Evolutionary conservation across 2,797 vertebrate genomes (phyloP).

Genomic region (Galaxias olidus): DNA sequence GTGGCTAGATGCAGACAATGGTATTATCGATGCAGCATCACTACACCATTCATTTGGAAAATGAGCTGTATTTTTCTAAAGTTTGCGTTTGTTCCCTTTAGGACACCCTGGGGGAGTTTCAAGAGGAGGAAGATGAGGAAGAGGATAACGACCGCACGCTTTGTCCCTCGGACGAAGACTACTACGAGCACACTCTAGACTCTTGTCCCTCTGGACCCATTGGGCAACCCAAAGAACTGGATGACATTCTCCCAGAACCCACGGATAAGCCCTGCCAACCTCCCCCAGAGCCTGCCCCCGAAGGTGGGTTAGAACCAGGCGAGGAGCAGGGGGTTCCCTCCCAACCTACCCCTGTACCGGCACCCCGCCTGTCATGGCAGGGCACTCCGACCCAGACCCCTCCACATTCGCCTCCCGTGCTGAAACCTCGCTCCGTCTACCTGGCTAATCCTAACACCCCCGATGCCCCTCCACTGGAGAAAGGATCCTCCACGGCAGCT

Average conservation of each 20-base stretch:
- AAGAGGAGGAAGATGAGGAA: conserved; percentile 1
- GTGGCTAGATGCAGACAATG: neutral
- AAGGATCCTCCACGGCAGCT: neutral
- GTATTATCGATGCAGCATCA: too few relatives aligned
- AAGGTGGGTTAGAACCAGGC: neutral
- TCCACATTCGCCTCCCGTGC: conserved; percentile 49
- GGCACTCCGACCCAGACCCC: conserved; percentile 27
- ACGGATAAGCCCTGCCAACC: neutral
- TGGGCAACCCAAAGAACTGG: conserved; percentile 9
- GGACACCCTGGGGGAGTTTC: conserved; percentile 15
- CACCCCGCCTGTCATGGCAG: conserved; percentile 56
- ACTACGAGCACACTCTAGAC: conserved; percentile 51
- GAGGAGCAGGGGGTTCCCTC: conserved; percentile 19
- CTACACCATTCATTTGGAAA: neutral
- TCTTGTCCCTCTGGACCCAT: conserved; percentile 14
- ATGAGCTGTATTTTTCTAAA: neutral
- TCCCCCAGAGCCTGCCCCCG: conserved; percentile 4
- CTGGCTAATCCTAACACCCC: conserved; percentile 16
- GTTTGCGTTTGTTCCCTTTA: conserved; percentile 19
- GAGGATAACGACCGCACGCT: conserved; percentile 49
- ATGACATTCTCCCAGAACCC: conserved; percentile 26
- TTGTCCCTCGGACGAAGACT: conserved; percentile 59
- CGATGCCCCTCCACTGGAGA: conserved; percentile 18
- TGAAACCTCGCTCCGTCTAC: conserved; percentile 69
- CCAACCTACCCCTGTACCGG: conserved; percentile 51